phyloP scores from a whole-genome alignment of 2,888 invertebrate genomes.

The Callyntrura guangdongensis region DNA sequence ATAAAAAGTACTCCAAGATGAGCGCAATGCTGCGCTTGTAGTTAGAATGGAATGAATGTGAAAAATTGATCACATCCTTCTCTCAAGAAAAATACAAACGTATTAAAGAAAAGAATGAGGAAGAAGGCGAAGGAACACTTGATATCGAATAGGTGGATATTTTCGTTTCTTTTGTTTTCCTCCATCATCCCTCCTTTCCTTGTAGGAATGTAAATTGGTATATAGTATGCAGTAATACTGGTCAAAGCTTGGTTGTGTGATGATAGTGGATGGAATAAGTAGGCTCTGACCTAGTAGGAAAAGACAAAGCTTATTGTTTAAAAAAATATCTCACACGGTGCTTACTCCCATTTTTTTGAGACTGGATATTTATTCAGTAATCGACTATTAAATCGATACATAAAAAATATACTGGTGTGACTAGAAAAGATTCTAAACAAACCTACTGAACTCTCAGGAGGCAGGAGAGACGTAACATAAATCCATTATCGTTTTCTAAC shows the following conservation, averaged over 20 bases:
- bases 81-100: slow-evolving; percentile 28
- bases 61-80: slow-evolving; percentile 57
- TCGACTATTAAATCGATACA: slow-evolving; percentile 24
- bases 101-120: not conserved
- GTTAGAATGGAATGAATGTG: slow-evolving; percentile 27
- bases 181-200: not conserved
- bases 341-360: not conserved
- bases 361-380: not conserved
- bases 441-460: not conserved
- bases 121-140: not conserved
- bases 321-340: slow-evolving; percentile 39
- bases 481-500: slow-evolving; percentile 22
- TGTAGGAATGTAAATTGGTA: not conserved
- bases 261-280: not conserved
- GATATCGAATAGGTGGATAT: not conserved
- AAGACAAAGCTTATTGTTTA: slow-evolving; percentile 11
- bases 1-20: not conserved
- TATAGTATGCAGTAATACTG: not conserved
- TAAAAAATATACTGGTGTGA: not conserved
- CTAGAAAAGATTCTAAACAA: not conserved
- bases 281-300: not conserved
- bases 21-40: slow-evolving; percentile 22
- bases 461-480: not conserved
- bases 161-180: not conserved
- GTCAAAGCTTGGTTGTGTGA: not conserved